phyloP scores from a whole-genome alignment of 2,888 invertebrate genomes.

The Pyralis farinalis region DNA sequence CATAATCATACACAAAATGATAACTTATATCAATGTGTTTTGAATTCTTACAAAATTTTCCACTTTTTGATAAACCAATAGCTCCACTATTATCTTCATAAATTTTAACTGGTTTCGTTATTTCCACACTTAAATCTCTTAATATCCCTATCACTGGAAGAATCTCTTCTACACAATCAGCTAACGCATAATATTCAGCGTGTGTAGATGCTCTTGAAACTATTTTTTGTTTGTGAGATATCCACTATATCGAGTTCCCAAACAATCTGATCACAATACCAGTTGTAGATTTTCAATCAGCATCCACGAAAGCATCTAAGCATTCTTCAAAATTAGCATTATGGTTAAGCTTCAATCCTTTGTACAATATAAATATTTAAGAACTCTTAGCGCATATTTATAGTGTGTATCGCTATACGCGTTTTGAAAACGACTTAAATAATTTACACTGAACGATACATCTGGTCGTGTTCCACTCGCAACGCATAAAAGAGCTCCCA shows the following conservation, averaged over 20 bases:
- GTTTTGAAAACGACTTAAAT: constrained; percentile 38
- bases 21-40: constrained; percentile 25
- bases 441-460: constrained; percentile 35
- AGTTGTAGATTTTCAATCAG: constrained; percentile 30
- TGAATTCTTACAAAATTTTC: constrained; percentile 15
- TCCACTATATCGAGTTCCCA: constrained; percentile 36
- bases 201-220: constrained; percentile 30
- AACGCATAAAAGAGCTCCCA: constrained; percentile 32
- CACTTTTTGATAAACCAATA: constrained; percentile 17
- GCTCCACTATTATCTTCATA: constrained; percentile 31
- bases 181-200: constrained; percentile 31
- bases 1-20: constrained; percentile 27
- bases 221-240: constrained; percentile 32
- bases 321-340: constrained; percentile 21
- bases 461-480: constrained; percentile 37
- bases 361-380: constrained; percentile 16
- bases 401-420: constrained; percentile 29
- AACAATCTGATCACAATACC: constrained; percentile 38
- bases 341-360: constrained; percentile 21
- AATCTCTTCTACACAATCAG: constrained; percentile 26
- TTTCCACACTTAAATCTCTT: constrained; percentile 20
- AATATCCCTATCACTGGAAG: constrained; percentile 20
- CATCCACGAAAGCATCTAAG: constrained; percentile 31
- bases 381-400: constrained; percentile 23
- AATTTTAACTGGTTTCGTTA: constrained; percentile 24